Evolutionary conservation across 2,888 invertebrate species (phyloP), one percentile per base, ranked within the genome.

Genomic region (Xestobium rufovillosum): DNA sequence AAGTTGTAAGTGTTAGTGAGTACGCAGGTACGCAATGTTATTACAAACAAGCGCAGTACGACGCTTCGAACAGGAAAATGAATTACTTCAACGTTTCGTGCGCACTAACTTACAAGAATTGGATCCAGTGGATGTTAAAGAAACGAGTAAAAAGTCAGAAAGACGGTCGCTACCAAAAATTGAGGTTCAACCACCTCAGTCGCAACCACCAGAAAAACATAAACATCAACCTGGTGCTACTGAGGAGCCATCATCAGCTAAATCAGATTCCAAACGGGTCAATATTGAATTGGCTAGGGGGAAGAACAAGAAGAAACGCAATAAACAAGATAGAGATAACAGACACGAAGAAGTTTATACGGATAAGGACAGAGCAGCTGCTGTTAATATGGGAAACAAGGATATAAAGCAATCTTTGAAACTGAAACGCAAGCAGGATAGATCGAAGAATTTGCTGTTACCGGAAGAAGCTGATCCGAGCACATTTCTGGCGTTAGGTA

Each of bases 321-420:
- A 34, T 54, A 68, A 25, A 53, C 61, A 23, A 57, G 68, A 3
- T 66, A 70, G 43, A 13, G 51, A 52, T 8, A 42, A 43, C 12
- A 49, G 46, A 48, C 57, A 67, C 40, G 87, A 88, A 49, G 90
- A 90, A 56, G 65, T 85, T 13, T 91, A 89, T 55, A 90, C 89
- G 12, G 91, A 91, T 59, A 91, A 91, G 56, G 90, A 90, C 59
- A 71, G 91, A 3, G 91, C 90, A 0, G 90, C 91, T 0, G 89
- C 90, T 0, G 89, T 89, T 10, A 84, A 87, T 54, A 75, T 85
- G 73, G 87, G 86, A 0, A 81, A 79, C n/a, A 80, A 77, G 43
- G 90, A 91, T 57, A 90, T 91, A 43, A 91, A 91, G 56, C 82
- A 84, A 48, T 86, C 85, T 19, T 65, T 89, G 44, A 84, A 78